Evolutionary conservation across 37 sponge, comb jelly and placozoan species (phyloP), one percentile per base, ranked within the genome.

Genomic region (Spongilla lacustris): DNA sequence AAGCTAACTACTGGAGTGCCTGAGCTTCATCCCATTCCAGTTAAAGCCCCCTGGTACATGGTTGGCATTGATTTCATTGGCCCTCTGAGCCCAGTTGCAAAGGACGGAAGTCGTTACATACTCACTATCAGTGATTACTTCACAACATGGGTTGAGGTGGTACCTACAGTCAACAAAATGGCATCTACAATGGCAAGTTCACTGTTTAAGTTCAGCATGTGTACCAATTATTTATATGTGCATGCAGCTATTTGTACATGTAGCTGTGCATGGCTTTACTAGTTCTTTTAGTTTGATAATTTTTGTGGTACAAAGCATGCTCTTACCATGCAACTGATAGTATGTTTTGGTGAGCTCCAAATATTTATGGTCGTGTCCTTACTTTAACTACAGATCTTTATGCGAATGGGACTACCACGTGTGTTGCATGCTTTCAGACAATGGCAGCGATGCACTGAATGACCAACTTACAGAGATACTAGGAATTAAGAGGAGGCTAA

Each of bases 1-100:
- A 87, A 92, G 33, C 66, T 92, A 49, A 88, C 81, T 19, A 87
- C 77, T 67, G 84, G 77, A 21, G 32, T 32, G 24, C 89, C 92
- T 6, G 66, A 83, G 58, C 85, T 92, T 14, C 74, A 92, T 67
- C 92, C 92, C 9, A 69, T 92, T 36, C 36, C 81, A 69, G 92
- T 88, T 34, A 72, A 80, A 31, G 14, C 34, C 6, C 92, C 92
- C 26, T 92, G 92, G 92, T 35, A 92, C 76, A 48, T 66, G 70
- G 73, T 92, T 29, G 89, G 92, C 21, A 92, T 92, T 84, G 92
- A 92, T 38, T 92, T 92, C 38, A 68, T 92, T 69, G 92, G 92
- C 4, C 89, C 89, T 10, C 36, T 90, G 19, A 19, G 37, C 36
- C 81, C 90, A 68, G 14, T 6, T 28, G 68, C 79, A 58, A 19